These are phyloP conservation scores for Littorina saxatilis DNA, from an alignment of 1,140 invertebrate genomes.

Conservation along the genomic window DNA sequence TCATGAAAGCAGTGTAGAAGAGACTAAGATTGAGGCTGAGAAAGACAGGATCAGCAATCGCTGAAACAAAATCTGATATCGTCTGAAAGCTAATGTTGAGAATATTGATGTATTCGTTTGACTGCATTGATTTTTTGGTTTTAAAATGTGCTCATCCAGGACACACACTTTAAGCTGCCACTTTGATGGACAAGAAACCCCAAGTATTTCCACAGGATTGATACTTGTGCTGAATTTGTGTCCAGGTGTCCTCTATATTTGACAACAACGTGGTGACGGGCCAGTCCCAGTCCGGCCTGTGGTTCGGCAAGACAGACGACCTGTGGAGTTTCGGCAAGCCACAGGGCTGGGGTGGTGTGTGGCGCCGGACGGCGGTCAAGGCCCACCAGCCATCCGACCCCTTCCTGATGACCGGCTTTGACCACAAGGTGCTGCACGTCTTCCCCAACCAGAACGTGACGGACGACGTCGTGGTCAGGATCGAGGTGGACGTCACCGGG, in stretches of 20 bases:
- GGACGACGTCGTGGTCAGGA: constrained; percentile 12
- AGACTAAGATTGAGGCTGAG: too few relatives aligned
- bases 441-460: constrained; percentile 24
- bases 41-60: too few relatives aligned
- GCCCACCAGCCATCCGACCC: constrained; percentile 35
- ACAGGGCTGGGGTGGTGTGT: constrained; percentile 47
- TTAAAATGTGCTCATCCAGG: too few relatives aligned
- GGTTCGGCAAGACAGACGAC: constrained; percentile 57
- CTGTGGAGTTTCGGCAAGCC: constrained; percentile 55
- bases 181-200: too few relatives aligned
- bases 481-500: constrained; percentile 51
- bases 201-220: too few relatives aligned
- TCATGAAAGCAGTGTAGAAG: too few relatives aligned
- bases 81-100: too few relatives aligned
- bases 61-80: too few relatives aligned
- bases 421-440: constrained; percentile 50
- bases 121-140: too few relatives aligned
- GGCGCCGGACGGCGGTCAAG: constrained; percentile 29
- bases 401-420: constrained; percentile 51
- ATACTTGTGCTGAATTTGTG: too few relatives aligned
- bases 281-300: constrained; percentile 51
- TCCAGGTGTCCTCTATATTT: constrained; percentile 49
- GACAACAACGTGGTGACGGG: constrained; percentile 55
- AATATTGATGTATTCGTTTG: too few relatives aligned
- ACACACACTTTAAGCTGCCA: too few relatives aligned